Base-by-base conservation (phyloP, 2,113 vertebrate species). In the Lethenteron camtschaticum region DNA sequence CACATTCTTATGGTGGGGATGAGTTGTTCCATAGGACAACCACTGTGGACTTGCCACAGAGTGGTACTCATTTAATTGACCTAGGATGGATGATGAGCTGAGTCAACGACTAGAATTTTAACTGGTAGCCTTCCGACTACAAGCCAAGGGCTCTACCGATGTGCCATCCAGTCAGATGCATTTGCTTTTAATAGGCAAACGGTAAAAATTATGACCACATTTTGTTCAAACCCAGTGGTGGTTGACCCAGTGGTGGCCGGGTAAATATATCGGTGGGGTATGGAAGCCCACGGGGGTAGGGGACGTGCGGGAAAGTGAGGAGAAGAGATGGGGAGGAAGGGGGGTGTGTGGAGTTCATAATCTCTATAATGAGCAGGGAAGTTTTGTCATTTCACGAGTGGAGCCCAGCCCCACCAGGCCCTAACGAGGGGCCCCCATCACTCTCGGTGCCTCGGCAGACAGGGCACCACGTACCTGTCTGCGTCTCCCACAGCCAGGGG, bases 401-500 rank as follows among this genome's bases (percentile, higher is more conserved):
- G 24, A 55, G 58, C 12, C 9, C 24, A 41, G 58, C 9, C 9
- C 18, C 20, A 56, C 14, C n/a, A 68, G 24, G 12, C 3, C n/a
- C n/a, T 68, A 68, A 9, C 63, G 24, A 56, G 57, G 14, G 2
- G 16, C 10, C 57, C 9, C 16, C 59, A 16, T 55, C 66, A 56
- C 56, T n/a, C 14, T 4, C 24, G 24, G 56, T 14, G 4, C 6
- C 7, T 10, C 12, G 13, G 11, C 16, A 11, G n/a, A 63, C 58
- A 63, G 5, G 10, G 55, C 20, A 55, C 2, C 12, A 57, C 82
- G 57, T 76, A 96, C 94, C 94, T 99, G 84, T 99, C 94, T 9
- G 88, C 92, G 8, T 96, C 94, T 18, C 88, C 92, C 0, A 94
- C 86, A 24, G 89, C 87, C 3, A 87, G 76, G 0, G 88, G 83